Evolutionary conservation across 2,113 vertebrate genomes (phyloP).

Genomic region (Caretta caretta): DNA sequence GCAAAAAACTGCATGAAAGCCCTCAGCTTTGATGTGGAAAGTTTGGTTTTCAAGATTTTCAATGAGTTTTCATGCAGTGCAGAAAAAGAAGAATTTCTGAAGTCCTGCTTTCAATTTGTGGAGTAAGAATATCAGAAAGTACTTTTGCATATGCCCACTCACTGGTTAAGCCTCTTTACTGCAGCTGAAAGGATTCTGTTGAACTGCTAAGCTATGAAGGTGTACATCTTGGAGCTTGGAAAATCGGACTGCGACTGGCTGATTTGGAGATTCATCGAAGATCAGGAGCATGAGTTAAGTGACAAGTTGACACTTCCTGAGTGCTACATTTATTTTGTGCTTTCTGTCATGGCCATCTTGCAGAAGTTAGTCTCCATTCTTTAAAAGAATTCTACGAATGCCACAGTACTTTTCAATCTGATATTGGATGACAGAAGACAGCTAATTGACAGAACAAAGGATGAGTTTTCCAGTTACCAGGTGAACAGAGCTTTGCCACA

Average conservation of each 20-base stretch:
- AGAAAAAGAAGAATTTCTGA: neutral
- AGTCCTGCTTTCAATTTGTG: neutral
- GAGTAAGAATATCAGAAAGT: neutral
- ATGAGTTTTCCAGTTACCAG: neutral
- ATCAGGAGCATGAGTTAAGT: neutral
- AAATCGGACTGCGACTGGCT: neutral
- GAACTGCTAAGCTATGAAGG: neutral
- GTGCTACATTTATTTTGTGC: rapidly evolving
- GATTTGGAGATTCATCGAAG: neutral
- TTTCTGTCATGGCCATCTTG: neutral
- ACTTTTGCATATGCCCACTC: neutral
- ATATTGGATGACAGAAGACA: neutral
- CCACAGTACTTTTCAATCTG: neutral
- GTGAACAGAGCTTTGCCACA: neutral
- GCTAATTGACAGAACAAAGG: rapidly evolving
- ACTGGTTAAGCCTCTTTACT: neutral
- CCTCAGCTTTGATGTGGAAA: neutral
- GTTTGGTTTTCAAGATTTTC: neutral
- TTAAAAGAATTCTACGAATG: neutral
- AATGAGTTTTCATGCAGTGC: neutral
- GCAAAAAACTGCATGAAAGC: neutral
- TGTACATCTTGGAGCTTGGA: neutral
- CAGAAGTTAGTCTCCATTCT: neutral
- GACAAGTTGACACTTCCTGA: neutral
- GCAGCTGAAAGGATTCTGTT: neutral